Evolutionary conservation across 92 coral and sea anemone genomes (phyloP).

Genomic region (Meandrina meandrites): DNA sequence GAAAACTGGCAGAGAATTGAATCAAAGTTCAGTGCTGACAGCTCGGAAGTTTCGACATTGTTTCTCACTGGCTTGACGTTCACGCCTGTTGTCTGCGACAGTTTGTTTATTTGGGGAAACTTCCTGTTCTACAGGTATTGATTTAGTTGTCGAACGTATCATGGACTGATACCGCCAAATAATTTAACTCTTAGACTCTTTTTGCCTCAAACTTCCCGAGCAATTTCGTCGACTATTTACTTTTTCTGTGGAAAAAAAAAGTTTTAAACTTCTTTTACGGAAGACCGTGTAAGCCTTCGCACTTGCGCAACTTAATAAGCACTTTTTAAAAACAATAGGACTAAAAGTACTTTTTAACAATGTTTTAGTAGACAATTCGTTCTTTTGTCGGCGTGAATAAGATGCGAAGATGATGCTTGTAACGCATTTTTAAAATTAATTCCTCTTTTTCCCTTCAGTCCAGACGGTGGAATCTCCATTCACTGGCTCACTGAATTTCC

Average conservation of each 20-base stretch:
- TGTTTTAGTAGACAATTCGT: too few relatives aligned
- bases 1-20: conserved; percentile 24
- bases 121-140: conserved; percentile 40
- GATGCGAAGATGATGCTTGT: not conserved
- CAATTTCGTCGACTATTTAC: too few relatives aligned
- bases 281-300: too few relatives aligned
- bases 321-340: too few relatives aligned
- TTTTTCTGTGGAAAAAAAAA: too few relatives aligned
- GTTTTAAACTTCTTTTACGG: not conserved
- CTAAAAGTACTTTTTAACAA: not conserved
- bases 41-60: conserved; percentile 13
- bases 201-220: too few relatives aligned
- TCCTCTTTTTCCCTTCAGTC: conserved; percentile 42
- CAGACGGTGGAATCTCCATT: conserved; percentile 72
- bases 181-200: not conserved
- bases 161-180: not conserved
- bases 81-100: conserved; percentile 57
- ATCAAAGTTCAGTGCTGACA: not conserved
- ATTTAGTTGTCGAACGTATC: not conserved
- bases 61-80: conserved; percentile 64
- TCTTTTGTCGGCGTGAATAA: not conserved
- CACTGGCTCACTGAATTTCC: conserved; percentile 74
- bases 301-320: too few relatives aligned
- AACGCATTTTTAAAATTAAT: not conserved
- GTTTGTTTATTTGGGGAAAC: conserved; percentile 80